A percentile compares a stretch with the other conserved stretches of the same genome.
phyloP scores from a whole-genome alignment of 2,797 vertebrate species.

The Cynopterus sphinx region DNA sequence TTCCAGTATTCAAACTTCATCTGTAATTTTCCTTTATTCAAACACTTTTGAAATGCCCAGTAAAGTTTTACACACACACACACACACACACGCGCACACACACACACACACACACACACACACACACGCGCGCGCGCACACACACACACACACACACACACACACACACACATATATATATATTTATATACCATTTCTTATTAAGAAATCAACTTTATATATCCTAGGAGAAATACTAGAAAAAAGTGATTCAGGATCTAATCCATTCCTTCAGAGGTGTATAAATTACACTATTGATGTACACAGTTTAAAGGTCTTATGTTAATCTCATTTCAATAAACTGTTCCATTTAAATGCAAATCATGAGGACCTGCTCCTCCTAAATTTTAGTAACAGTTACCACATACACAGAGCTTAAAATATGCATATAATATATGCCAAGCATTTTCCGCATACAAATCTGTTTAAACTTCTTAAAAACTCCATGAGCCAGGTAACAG shows the following conservation, averaged over 20 bases:
- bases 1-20: not conserved
- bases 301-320: not conserved
- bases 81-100: no score
- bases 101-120: no score
- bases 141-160: no score
- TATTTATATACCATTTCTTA: not conserved
- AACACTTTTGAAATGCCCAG: not conserved
- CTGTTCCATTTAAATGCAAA: not conserved
- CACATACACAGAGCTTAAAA: not conserved
- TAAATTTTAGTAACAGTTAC: not conserved
- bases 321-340: not conserved
- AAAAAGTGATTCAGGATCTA: not conserved
- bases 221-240: not conserved
- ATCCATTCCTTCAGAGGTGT: not conserved
- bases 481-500: not conserved
- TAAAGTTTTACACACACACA: not conserved
- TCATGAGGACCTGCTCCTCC: not conserved
- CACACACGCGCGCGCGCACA: no score
- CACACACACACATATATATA: not conserved
- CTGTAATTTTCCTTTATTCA: conserved; percentile 4
- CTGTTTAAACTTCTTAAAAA: not conserved
- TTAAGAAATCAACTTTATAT: not conserved
- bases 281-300: not conserved
- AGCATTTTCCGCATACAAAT: not conserved
- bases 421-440: not conserved